Base-by-base conservation (phyloP, 2,888 invertebrate species). In the Cheiracanthium punctorium region DNA sequence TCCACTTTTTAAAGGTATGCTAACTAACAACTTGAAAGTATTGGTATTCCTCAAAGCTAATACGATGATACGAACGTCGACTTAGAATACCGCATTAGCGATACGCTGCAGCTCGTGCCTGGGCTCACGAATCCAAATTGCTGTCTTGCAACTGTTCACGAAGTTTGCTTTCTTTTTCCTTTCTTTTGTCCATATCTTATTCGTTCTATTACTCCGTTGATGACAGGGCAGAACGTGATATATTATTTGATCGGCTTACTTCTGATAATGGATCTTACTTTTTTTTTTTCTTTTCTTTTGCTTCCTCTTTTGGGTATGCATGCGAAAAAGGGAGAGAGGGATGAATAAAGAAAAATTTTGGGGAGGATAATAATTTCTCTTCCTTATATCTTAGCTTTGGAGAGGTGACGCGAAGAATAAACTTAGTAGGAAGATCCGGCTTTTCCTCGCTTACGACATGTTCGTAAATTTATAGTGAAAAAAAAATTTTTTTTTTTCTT, bases 191-290 rank as follows among this genome's bases (percentile, higher is more conserved):
- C 48, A 17, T 48, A 48, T 48, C 48, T 48, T 48, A 48, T 48
- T 48, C 17, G 48, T 48, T 48, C 48, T 48, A 48, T 48, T 48
- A 14, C 48, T 48, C 17, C 48, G 12, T 17, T 48, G 48, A 48
- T 48, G 48, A 48, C 48, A 48, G 48, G 12, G 48, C 48, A 48
- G 48, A 17, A 48, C 48, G 48, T 48, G 48, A 48, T 48, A 48
- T 48, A 48, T 48, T 48, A 48, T 48, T 48, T 48, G 48, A 48
- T 48, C 48, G 48, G 48, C 48, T 48, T 48, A 48, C 48, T 48
- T 48, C 48, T 48, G 48, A 48, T 48, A 48, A 48, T 48, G 48
- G 48, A 48, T 48, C 48, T 48, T 17, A 48, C 48, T 48, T 48
- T 48, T 48, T 48, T 48, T 17, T n/a, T n/a, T n/a, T n/a, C n/a